phyloP scores from a whole-genome alignment of 2,888 invertebrate genomes.

The Pemphredon lugubris region DNA sequence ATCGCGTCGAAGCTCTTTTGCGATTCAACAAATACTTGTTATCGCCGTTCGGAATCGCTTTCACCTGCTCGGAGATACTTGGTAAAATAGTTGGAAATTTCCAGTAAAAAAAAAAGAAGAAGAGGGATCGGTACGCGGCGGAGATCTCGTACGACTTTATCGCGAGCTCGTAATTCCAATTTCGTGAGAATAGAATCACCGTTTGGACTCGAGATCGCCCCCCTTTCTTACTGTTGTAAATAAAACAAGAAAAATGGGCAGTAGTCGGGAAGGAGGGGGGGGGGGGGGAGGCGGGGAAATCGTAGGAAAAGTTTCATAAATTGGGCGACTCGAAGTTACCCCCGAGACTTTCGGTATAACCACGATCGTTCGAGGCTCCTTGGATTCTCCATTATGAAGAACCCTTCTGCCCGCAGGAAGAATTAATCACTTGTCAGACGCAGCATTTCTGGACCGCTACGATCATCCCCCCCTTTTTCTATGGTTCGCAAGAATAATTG shows the following conservation, averaged over 20 bases:
- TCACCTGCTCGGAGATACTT: too few species aligned
- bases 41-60: too few species aligned
- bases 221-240: too few species aligned
- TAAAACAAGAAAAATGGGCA: neutral
- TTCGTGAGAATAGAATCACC: too few species aligned
- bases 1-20: too few species aligned
- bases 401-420: conserved; percentile 20
- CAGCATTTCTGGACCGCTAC: conserved; percentile 11
- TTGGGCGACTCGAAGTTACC: conserved; percentile 7
- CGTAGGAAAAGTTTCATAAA: conserved; percentile 21
- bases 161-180: too few species aligned
- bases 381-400: conserved; percentile 11
- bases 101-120: too few species aligned
- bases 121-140: too few species aligned
- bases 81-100: too few species aligned
- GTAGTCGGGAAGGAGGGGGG: neutral
- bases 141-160: too few species aligned
- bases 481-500: conserved; percentile 38
- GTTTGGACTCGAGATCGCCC: too few species aligned
- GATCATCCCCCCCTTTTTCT: conserved; percentile 28
- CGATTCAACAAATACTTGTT: too few species aligned
- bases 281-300: neutral
- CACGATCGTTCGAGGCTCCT: neutral
- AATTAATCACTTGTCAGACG: conserved; percentile 48
- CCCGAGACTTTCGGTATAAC: neutral